These are phyloP conservation scores for Rallus crepitans DNA, from an alignment of 2,797 vertebrate genomes.

Conservation along the genomic window DNA sequence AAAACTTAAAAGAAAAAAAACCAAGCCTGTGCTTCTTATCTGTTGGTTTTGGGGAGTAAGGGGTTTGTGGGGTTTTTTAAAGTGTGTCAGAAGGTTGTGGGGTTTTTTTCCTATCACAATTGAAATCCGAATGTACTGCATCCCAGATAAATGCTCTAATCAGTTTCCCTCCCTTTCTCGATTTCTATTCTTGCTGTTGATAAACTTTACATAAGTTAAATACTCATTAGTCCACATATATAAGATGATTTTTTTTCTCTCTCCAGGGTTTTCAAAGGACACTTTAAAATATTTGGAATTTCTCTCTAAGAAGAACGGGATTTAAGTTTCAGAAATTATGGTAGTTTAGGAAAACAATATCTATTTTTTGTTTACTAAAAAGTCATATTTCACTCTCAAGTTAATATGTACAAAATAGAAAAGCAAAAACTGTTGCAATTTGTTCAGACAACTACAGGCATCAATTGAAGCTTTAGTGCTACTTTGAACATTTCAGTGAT, in stretches of 20 bases:
- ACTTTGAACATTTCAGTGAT: background rate
- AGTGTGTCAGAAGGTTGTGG: background rate
- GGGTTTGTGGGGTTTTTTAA: background rate
- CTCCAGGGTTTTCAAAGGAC: background rate
- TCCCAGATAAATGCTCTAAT: background rate
- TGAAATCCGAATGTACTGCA: background rate
- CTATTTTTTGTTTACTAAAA: background rate
- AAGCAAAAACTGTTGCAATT: background rate
- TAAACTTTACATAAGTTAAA: conserved; percentile 49
- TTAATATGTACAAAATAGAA: background rate
- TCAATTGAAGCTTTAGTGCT: background rate
- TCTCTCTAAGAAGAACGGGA: background rate
- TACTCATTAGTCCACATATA: background rate
- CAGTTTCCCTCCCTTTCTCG: background rate
- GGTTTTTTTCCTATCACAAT: background rate
- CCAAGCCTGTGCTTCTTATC: background rate
- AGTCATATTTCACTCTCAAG: background rate
- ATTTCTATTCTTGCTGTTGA: conserved; percentile 30
- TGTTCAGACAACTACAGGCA: background rate
- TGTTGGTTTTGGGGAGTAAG: no score
- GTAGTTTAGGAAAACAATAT: background rate
- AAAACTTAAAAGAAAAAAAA: background rate
- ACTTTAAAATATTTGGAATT: conserved; percentile 52
- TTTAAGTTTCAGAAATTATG: background rate
- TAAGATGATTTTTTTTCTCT: conserved; percentile 1